A percentile compares a stretch with the other conserved stretches of the same genome.
Evolutionary conservation across 92 coral and sea anemone genomes (phyloP).

Genomic region (Palythoa caribaeorum): DNA sequence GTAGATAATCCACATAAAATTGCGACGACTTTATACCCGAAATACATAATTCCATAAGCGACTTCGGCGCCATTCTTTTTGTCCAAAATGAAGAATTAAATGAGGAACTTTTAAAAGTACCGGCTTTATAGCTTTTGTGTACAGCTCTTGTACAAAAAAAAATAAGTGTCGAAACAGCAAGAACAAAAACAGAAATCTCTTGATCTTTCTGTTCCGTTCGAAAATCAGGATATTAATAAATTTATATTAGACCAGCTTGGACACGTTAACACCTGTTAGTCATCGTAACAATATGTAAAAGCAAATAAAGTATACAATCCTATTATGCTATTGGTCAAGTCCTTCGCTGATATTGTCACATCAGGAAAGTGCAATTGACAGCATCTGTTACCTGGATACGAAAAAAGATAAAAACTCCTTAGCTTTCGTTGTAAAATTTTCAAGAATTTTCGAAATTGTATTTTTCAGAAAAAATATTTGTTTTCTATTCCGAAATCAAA

Average conservation of each 20-base stretch:
- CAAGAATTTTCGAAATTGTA: too few species aligned
- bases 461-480: too few species aligned
- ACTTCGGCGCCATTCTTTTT: slow-evolving; percentile 27
- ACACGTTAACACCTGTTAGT: slow-evolving; percentile 37
- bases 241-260: neutral
- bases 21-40: slow-evolving; percentile 36
- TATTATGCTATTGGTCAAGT: slow-evolving; percentile 15
- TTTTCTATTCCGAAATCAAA: too few species aligned
- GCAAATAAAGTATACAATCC: neutral
- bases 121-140: neutral
- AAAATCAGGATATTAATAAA: slow-evolving; percentile 31
- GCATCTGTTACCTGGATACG: slow-evolving; percentile 7
- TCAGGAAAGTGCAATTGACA: neutral
- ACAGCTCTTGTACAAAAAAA: neutral
- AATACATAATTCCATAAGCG: slow-evolving; percentile 37
- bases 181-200: neutral
- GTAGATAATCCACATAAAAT: slow-evolving; percentile 29
- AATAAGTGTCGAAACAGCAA: neutral
- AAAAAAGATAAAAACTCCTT: neutral
- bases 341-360: neutral
- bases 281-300: neutral
- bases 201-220: neutral
- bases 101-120: neutral
- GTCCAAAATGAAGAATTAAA: neutral
- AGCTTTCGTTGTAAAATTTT: too few species aligned